Conservation (phyloP, 1,140 invertebrate genomes). For the Macrocentrus cingulum region DNA sequence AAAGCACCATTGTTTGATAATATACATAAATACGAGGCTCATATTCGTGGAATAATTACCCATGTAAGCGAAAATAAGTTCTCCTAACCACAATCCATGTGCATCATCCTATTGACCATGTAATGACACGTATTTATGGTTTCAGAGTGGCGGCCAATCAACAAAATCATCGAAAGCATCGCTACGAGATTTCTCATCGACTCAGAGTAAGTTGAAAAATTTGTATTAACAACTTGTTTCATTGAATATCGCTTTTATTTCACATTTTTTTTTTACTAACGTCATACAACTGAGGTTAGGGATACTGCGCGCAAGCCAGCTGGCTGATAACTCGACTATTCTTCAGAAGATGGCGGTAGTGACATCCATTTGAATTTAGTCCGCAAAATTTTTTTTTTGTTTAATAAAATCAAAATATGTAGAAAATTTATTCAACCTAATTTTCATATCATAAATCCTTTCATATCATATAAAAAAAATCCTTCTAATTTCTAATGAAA, state of each 20-base stretch:
- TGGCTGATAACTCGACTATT: no score
- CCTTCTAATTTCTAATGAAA: no score
- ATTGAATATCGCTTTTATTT: background rate
- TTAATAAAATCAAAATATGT: no score
- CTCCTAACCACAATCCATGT: background rate
- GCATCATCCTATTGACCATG: background rate
- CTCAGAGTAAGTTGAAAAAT: conserved; percentile 53
- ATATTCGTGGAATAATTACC: conserved; percentile 36
- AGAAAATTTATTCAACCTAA: background rate
- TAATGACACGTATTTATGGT: conserved; percentile 17
- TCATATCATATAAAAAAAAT: no score
- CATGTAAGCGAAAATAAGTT: conserved; percentile 24
- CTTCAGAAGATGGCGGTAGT: conserved; percentile 1
- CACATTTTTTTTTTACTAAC: background rate
- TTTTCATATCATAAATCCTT: no score
- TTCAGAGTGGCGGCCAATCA: conserved; percentile 32
- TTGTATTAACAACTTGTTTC: background rate
- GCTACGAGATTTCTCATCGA: conserved; percentile 45
- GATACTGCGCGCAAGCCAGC: background rate
- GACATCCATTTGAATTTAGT: background rate
- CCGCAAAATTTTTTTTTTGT: no score
- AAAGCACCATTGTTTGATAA: conserved; percentile 66
- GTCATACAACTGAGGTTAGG: background rate
- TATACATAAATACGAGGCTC: conserved; percentile 61
- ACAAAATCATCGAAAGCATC: conserved; percentile 27